Evolutionary conservation across 2,888 invertebrate genomes (phyloP), one percentile per base, ranked within the genome.

Genomic region (Neria commutata): DNA sequence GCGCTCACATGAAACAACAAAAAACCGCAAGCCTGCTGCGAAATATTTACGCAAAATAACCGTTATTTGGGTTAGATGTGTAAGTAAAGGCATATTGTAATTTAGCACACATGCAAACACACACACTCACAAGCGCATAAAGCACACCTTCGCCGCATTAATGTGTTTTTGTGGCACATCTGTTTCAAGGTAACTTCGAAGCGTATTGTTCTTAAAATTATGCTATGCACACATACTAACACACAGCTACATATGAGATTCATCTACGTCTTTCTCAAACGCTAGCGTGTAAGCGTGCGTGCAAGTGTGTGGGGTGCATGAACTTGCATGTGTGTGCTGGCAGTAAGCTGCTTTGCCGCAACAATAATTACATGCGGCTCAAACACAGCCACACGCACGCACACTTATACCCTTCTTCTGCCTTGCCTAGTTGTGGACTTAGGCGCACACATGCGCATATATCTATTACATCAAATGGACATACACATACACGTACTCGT

Each of bases 151-250:
- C 25, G 3, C 4, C 29, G n/a, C 48, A 26, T 48, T 48, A 48
- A 26, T 48, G 26, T 48, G 48, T 26, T 25, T 48, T 26, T 26
- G 29, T 26, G 48, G 25, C 48, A 26, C 25, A 23, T 25, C 48
- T 10, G 25, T 26, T 26, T 48, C 48, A 26, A 24, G 48, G 29
- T 26, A 25, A 25, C 42, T 17, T 37, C 14, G 6, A 37, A 37
- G 21, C 8, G 6, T 42, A 19, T 42, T 6, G 21, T 19, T 14
- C n/a, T 4, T 42, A 42, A 42, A 42, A 42, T 42, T 4, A 37
- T 37, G 6, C 4, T 14, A 14, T 8, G 42, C 19, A 21, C 21
- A 42, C 11, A 29, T 29, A 11, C 6, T 8, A 29, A 6, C 6
- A 29, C 6, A 8, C 11, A 29, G 6, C 6, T 29, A 29, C 29